Base-by-base conservation (phyloP, 2,888 invertebrate genomes). In the Pristionchus mayeri region DNA sequence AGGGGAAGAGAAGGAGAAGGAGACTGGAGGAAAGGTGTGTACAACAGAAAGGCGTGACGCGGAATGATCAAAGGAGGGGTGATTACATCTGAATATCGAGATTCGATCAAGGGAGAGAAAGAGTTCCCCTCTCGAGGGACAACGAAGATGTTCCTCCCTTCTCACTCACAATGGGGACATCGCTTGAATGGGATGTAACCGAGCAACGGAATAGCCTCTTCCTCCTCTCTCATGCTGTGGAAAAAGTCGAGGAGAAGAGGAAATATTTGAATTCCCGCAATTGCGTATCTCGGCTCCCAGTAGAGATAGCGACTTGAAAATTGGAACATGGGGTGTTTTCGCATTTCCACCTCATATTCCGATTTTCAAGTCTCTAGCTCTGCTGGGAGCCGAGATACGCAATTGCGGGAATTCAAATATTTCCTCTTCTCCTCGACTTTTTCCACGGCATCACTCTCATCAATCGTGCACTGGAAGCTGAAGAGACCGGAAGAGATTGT, bases 391-490 rank as follows among this genome's bases (percentile, higher is more conserved):
- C n/a, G n/a, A n/a, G n/a, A n/a, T n/a, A n/a, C n/a, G n/a, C n/a
- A n/a, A n/a, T n/a, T n/a, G n/a, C n/a, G n/a, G n/a, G n/a, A n/a
- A n/a, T n/a, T n/a, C n/a, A n/a, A n/a, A n/a, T n/a, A n/a, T 40
- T 16, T 40, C 40, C 18, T 76, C 48, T 3, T 27, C 13, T 11
- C 48, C 21, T 48, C 48, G 27, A 48, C 76, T n/a, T n/a, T n/a
- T n/a, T n/a, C n/a, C n/a, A n/a, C n/a, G n/a, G n/a, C n/a, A n/a
- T 76, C 76, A 13, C 48, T 48, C 27, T 76, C 13, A 78, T 78
- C 76, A 50, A 78, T 71, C 71, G 44, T 78, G 76, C 50, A 78
- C 76, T 78, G 27, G 27, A 76, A 76, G 76, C 50, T 27, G 21
- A 2, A 40, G n/a, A n/a, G n/a, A n/a, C n/a, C n/a, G n/a, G n/a